phyloP scores from a whole-genome alignment of 2,888 invertebrate genomes.

The Tetranychus truncatus region DNA sequence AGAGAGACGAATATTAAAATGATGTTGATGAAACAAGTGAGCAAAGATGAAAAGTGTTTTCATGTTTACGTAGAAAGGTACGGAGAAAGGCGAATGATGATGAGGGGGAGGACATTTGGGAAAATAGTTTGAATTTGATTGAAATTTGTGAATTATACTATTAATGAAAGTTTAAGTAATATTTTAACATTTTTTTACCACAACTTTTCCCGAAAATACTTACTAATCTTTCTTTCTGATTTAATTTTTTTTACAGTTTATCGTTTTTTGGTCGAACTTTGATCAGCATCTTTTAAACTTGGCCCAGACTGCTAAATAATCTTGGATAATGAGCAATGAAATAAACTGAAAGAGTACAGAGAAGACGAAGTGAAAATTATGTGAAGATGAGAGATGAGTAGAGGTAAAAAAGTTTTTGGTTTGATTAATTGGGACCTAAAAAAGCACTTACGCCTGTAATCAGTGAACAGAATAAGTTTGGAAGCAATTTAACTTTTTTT shows the following conservation, averaged over 20 bases:
- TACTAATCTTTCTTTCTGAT: neutral
- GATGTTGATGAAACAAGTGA: conserved; percentile 4
- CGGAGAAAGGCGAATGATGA: neutral
- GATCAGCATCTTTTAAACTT: neutral
- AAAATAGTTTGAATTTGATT: no score
- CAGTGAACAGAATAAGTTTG: neutral
- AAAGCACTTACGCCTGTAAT: neutral
- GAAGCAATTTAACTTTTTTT: neutral
- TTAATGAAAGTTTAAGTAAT: no score
- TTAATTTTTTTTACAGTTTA: neutral
- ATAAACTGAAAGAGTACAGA: neutral
- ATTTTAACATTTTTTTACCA: no score
- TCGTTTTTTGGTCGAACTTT: neutral
- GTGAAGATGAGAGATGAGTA: neutral
- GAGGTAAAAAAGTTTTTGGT: neutral
- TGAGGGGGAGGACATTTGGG: neutral
- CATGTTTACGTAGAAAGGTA: neutral
- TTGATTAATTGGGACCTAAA: neutral
- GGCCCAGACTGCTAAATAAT: neutral
- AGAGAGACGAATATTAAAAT: neutral
- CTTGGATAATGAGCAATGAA: neutral
- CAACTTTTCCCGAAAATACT: neutral
- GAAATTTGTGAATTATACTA: no score
- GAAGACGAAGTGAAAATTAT: neutral
- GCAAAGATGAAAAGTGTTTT: neutral